A percentile compares a stretch with the other conserved stretches of the same genome.
These are phyloP conservation scores for Sylvietta virens DNA, from an alignment of 2,113 vertebrate genomes.

Conservation along the genomic window DNA sequence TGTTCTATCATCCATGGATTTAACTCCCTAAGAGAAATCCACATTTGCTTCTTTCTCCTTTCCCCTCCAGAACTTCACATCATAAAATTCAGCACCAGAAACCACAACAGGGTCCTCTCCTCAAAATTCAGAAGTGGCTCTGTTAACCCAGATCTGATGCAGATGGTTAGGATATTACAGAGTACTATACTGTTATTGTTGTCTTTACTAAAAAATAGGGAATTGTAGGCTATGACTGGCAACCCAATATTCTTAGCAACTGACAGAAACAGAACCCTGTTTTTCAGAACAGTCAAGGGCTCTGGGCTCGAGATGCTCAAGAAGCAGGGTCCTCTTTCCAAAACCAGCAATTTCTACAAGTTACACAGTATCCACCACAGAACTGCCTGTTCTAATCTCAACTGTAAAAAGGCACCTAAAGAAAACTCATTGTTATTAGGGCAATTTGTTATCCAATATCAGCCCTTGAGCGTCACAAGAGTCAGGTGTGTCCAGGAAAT, in stretches of 20 bases:
- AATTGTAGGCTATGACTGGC: neutral
- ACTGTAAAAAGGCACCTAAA: neutral
- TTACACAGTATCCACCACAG: neutral
- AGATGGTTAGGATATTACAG: neutral
- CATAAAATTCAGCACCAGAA: neutral
- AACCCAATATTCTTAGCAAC: neutral
- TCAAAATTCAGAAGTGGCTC: neutral
- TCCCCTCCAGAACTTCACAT: neutral
- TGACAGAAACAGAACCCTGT: neutral
- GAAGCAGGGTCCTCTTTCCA: neutral
- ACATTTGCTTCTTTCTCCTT: neutral
- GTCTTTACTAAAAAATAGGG: neutral
- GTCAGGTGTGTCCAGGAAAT: neutral
- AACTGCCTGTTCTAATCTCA: neutral
- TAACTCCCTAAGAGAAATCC: neutral
- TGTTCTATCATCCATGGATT: rapidly evolving
- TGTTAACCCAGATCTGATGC: neutral
- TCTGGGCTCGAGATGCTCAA: rapidly evolving
- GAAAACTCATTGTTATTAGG: neutral
- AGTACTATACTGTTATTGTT: neutral
- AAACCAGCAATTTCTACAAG: neutral
- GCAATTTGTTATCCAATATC: neutral
- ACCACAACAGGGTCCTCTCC: neutral
- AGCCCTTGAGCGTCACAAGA: neutral
- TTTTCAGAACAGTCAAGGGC: neutral